Evolutionary conservation across 2,888 invertebrate genomes (phyloP).

Genomic region (Lasioglossum villosulum): DNA sequence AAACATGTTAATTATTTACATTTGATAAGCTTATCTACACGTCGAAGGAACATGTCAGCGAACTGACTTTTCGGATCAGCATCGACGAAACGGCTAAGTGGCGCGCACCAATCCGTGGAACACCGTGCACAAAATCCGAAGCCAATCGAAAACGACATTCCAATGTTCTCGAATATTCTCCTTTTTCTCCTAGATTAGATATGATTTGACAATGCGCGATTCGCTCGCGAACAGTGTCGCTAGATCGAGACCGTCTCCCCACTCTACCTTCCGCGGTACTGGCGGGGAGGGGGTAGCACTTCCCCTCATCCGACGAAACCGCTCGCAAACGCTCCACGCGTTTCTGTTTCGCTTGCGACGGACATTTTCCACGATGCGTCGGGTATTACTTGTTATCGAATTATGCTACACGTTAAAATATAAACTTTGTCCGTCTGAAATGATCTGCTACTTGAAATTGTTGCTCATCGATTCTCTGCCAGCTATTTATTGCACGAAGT

Average conservation of each 20-base stretch:
- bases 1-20: constrained; percentile 5
- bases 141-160: not conserved
- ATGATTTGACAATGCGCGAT: constrained; percentile 1
- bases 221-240: not conserved
- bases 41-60: not conserved
- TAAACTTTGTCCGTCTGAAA: not conserved
- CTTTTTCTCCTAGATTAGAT: not conserved
- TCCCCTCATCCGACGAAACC: too few species aligned
- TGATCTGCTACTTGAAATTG: not conserved
- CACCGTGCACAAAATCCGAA: constrained; percentile 1
- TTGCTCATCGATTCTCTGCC: not conserved
- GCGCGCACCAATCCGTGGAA: not conserved
- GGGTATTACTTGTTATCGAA: not conserved
- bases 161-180: not conserved
- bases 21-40: not conserved
- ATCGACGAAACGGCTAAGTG: not conserved
- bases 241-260: too few species aligned
- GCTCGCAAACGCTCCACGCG: constrained; percentile 5
- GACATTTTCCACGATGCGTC: not conserved
- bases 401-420: not conserved
- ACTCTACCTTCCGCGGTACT: too few species aligned
- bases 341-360: not conserved
- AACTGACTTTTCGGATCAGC: not conserved
- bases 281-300: too few species aligned
- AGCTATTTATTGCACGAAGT: constrained; percentile 4